These are phyloP conservation scores for Cephonodes hylas DNA, from an alignment of 2,888 invertebrate genomes.

Conservation along the genomic window DNA sequence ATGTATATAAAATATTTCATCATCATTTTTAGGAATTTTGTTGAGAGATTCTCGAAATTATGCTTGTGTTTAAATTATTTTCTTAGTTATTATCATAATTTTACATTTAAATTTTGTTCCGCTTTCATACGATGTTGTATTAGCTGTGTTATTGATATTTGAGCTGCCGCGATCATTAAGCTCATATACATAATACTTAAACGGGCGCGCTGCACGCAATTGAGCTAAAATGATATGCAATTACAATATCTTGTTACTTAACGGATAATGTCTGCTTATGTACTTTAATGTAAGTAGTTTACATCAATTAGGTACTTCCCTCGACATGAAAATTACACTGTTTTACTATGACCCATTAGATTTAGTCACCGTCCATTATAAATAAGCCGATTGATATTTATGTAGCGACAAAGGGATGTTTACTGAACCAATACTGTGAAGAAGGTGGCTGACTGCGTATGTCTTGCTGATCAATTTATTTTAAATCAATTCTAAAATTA, in stretches of 20 bases:
- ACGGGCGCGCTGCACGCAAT: background rate
- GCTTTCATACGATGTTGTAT: background rate
- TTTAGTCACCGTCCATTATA: background rate
- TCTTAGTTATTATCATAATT: background rate
- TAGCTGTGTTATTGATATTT: background rate
- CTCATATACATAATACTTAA: background rate
- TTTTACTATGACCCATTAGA: background rate
- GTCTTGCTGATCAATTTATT: no score
- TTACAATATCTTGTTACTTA: background rate
- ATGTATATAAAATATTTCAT: background rate
- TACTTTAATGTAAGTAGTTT: background rate
- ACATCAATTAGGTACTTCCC: background rate
- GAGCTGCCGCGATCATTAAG: background rate
- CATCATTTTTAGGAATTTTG: background rate
- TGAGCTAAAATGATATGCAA: background rate
- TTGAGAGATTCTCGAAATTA: background rate
- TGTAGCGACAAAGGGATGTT: no score
- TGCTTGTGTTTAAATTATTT: background rate
- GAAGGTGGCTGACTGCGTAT: no score
- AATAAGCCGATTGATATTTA: no score
- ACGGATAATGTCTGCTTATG: background rate
- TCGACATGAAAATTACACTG: background rate
- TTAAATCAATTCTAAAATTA: no score
- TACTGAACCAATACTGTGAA: no score
- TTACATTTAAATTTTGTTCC: background rate